Evolutionary conservation across 2,113 vertebrate genomes (phyloP), one percentile per base, ranked within the genome.

Genomic region (Bolborhynchus lineola): DNA sequence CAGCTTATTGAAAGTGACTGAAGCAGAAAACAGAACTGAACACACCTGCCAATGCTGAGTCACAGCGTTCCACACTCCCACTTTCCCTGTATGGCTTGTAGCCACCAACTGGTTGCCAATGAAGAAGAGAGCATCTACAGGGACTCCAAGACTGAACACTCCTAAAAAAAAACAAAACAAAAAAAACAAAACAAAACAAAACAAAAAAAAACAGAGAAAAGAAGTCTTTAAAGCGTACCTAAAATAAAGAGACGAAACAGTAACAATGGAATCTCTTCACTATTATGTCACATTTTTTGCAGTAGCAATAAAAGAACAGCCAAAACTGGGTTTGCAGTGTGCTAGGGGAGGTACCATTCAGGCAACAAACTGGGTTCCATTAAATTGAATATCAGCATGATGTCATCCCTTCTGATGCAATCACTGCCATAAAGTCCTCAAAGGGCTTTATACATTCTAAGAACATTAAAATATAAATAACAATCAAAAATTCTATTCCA

Each of bases 1-100:
- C 24, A 84, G 26, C 46, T 75, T 78, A 59, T 33, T 77, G 53
- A n/a, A 60, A 47, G 16, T 15, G 20, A 71, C 41, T n/a, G 20
- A 59, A 57, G 20, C 0, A 1, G 53, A 85, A 87, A 60, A 77
- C 25, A 8, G 21, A 44, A 81, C 8, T 59, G 64, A 76, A 98
- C 98, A 67, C 75, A 99, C 99, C 98, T 99, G 99, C 99, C 99
- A 99, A 93, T 99, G 99, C 94, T 99, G 99, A 47, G 99, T 99
- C 96, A 99, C 99, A 7, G 99, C 99, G 1, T 99, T 99, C 99
- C 99, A 99, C 70, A 99, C 99, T 35, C 99, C 99, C 20, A 99
- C 99, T 90, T 99, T 99, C 88, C 99, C 99, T 6, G 99, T 99
- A 41, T 99, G 99, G 93, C 99, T 99, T 4, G 99, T 99, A 84